Evolutionary conservation across 2,888 invertebrate genomes (phyloP), one percentile per base, ranked within the genome.

Genomic region (Pristionchus japonicus): DNA sequence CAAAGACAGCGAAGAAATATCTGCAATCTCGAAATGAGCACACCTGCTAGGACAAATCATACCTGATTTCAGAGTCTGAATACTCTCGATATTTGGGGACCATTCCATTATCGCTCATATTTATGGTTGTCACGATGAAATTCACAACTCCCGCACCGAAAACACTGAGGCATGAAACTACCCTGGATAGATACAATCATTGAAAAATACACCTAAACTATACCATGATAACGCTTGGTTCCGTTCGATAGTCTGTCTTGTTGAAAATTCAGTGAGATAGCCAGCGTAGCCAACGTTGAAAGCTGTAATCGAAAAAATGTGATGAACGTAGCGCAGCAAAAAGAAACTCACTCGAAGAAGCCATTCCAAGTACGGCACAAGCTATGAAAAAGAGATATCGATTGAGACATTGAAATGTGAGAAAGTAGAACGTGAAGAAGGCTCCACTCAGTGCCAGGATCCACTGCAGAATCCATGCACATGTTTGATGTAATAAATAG

Each of bases 171-270:
- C 40, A 85, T 0, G 43, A 43, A 0, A 85, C 47, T n/a, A 64
- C 85, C 85, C 85, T 85, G 64, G 6, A n/a, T n/a, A 80, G 17
- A n/a, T 13, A 57, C 4, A 13, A 13, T 7, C 1, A 70, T 6
- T 57, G 9, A 23, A 17, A 6, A 57, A n/a, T n/a, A n/a, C n/a
- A 0, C 27, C 9, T 27, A 15, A 34, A 27, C 27, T 9, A 27
- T 64, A 85, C 85, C 85, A 85, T 34, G 85, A 85, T 7, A 86
- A 15, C 11, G 86, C 70, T 49, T 86, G 86, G 70, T 86, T 86
- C 13, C 49, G 27, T 34, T 67, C 86, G 20, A 86, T 49, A 3
- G 86, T 86, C 49, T 37, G 67, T 49, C 86, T 43, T 20, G 86
- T 86, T 11, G 86, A 86, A 9, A 86, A 57, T 17, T 86, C 86